Conservation (phyloP, 2,113 vertebrate genomes). For the Oncorhynchus mykiss region DNA sequence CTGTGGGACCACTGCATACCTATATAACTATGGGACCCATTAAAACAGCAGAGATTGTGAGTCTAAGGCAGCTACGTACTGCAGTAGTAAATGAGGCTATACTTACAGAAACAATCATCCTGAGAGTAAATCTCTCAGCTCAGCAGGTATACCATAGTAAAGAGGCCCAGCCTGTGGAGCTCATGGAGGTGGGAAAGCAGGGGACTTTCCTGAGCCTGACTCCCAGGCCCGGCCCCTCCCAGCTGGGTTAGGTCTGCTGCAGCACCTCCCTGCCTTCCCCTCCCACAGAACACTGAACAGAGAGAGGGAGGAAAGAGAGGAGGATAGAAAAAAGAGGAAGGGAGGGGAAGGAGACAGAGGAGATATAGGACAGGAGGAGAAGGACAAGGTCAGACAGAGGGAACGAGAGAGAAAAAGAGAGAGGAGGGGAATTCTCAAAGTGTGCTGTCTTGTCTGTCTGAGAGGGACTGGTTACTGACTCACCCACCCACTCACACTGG, state of each 20-base stretch:
- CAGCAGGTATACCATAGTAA: background rate
- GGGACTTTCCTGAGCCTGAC: constrained; percentile 11
- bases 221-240: background rate
- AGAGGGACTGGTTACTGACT: constrained; percentile 42
- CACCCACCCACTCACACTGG: constrained; percentile 11
- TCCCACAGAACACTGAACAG: background rate
- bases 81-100: too few relatives aligned
- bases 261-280: background rate
- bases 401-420: background rate
- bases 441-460: constrained; percentile 41
- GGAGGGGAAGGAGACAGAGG: background rate
- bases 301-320: constrained; percentile 10
- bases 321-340: constrained; percentile 2
- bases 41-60: too few relatives aligned
- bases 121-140: background rate
- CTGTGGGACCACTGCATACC: too few relatives aligned
- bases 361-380: background rate
- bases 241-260: background rate
- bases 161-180: background rate
- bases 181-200: background rate
- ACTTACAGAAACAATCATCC: too few relatives aligned
- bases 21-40: too few relatives aligned
- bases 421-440: background rate
- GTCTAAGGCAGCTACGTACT: too few relatives aligned
- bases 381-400: background rate